These are phyloP conservation scores for Malurus elegans DNA, from an alignment of 2,113 vertebrate genomes.

Conservation along the genomic window DNA sequence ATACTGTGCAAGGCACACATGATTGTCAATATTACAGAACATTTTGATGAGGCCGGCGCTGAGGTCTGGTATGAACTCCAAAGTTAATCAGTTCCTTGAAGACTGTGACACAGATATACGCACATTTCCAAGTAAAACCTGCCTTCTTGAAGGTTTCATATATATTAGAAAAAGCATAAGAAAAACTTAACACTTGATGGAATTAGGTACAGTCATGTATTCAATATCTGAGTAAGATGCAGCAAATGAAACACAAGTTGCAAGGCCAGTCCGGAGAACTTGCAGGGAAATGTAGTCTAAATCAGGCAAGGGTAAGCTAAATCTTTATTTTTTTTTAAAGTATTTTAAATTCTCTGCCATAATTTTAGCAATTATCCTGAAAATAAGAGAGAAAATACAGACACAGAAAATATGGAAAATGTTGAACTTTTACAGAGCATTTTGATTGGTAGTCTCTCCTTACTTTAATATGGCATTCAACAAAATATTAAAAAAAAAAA, in stretches of 20 bases:
- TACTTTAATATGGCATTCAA: not conserved
- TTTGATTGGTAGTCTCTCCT: not conserved
- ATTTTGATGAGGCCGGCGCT: not conserved
- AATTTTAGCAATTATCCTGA: not conserved
- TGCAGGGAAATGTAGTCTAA: not conserved
- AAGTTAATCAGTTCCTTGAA: not conserved
- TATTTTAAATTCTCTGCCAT: not conserved
- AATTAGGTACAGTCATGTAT: not conserved
- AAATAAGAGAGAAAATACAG: not conserved
- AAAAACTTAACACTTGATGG: not conserved
- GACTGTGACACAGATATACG: not conserved
- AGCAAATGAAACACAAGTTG: not conserved
- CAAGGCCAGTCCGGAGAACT: not conserved
- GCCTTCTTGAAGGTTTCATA: not conserved
- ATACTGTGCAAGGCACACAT: not conserved
- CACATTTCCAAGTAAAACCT: not conserved
- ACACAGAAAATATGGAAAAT: not conserved
- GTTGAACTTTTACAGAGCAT: not conserved
- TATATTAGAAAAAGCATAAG: not conserved
- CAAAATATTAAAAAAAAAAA: not conserved
- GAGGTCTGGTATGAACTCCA: not conserved
- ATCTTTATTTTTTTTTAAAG: not conserved
- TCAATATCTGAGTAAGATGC: not conserved
- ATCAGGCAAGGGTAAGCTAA: not conserved
- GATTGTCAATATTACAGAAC: not conserved